These are phyloP conservation scores for Tachysurus vachellii DNA, from an alignment of 2,113 vertebrate genomes.

Conservation along the genomic window DNA sequence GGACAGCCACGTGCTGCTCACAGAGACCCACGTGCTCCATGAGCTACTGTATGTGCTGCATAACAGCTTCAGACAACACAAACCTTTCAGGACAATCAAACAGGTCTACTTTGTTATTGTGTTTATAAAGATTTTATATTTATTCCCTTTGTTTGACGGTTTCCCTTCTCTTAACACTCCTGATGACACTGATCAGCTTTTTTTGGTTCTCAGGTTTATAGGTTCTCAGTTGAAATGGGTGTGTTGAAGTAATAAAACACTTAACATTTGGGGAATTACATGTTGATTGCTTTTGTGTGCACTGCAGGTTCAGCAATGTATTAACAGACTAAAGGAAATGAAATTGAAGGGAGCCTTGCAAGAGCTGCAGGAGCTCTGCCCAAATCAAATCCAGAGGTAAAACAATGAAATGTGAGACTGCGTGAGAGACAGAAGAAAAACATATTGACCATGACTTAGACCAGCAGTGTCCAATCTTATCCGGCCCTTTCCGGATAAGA, in stretches of 20 bases:
- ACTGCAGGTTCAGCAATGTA: constrained; percentile 74
- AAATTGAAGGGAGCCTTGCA: constrained; percentile 65
- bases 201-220: no score
- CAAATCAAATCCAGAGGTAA: constrained; percentile 65
- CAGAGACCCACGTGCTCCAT: constrained; percentile 69
- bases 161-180: not conserved
- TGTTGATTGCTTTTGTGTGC: constrained; percentile 1
- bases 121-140: not conserved
- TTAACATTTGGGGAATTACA: not conserved
- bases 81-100: constrained; percentile 66
- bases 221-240: not conserved
- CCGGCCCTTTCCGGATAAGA: no score
- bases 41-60: constrained; percentile 65
- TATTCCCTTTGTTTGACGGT: not conserved
- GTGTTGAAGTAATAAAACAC: not conserved
- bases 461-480: no score
- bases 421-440: not conserved
- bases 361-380: constrained; percentile 68
- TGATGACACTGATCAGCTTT: not conserved
- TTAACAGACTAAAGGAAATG: constrained; percentile 73
- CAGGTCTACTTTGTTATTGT: constrained; percentile 64
- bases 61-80: constrained; percentile 67
- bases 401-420: not conserved
- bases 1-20: constrained; percentile 64
- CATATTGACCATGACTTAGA: not conserved